Conservation (phyloP, 2,888 invertebrate species). For the Ophraella communa region DNA sequence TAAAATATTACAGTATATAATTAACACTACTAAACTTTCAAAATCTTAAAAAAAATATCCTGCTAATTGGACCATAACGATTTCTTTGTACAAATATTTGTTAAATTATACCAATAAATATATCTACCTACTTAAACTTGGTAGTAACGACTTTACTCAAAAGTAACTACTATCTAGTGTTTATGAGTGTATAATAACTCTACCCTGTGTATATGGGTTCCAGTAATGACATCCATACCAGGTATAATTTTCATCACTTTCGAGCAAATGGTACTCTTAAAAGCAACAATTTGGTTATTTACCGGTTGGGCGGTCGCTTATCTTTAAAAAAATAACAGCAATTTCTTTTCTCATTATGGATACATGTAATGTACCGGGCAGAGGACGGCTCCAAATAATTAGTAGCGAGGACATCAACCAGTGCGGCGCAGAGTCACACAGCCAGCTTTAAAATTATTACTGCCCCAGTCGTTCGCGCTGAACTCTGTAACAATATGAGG, state of each 20-base stretch:
- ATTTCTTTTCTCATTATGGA: slow-evolving; percentile 27
- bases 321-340: slow-evolving; percentile 25
- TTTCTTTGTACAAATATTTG: no score
- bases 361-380: slow-evolving; percentile 22
- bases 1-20: no score
- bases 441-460: slow-evolving; percentile 15
- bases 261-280: slow-evolving; percentile 11
- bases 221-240: slow-evolving; percentile 17
- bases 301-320: slow-evolving; percentile 18
- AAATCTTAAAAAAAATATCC: no score
- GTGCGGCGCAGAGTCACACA: slow-evolving; percentile 9
- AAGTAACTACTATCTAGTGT: background rate
- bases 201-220: background rate
- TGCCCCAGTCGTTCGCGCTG: slow-evolving; percentile 20
- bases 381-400: slow-evolving; percentile 24
- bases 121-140: no score
- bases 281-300: slow-evolving; percentile 28
- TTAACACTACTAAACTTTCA: no score
- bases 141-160: no score
- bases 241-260: slow-evolving; percentile 21
- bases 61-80: no score
- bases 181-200: background rate
- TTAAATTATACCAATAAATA: no score
- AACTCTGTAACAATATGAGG: background rate
- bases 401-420: slow-evolving; percentile 20